Evolutionary conservation across 2,888 invertebrate species (phyloP).

Genomic region (Agrochola macilenta): DNA sequence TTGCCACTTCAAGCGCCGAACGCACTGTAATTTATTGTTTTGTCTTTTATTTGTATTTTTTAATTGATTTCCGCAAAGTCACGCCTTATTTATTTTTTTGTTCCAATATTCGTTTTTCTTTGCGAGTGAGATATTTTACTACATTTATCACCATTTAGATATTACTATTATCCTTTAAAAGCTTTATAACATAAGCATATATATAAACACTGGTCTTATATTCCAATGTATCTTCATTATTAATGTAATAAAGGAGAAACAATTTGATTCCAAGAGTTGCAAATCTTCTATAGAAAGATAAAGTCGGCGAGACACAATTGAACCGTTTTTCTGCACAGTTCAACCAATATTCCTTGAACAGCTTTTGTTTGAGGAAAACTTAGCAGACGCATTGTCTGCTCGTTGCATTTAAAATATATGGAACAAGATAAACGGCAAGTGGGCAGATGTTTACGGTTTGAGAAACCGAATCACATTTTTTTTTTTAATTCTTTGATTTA

Average conservation of each 20-base stretch:
- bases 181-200: not conserved
- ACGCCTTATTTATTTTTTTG: no score
- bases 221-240: not conserved
- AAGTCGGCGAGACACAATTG: slow-evolving; percentile 28
- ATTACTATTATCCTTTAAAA: not conserved
- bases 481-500: not conserved
- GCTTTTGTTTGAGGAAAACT: slow-evolving; percentile 48
- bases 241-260: not conserved
- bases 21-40: no score
- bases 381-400: slow-evolving; percentile 53
- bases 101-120: not conserved
- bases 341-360: slow-evolving; percentile 41
- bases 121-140: not conserved
- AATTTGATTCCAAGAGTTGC: slow-evolving; percentile 5
- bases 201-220: not conserved
- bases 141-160: not conserved
- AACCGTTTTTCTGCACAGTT: slow-evolving; percentile 41
- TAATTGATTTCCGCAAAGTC: no score
- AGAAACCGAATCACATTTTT: not conserved
- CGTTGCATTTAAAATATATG: slow-evolving; percentile 36
- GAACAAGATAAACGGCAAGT: slow-evolving; percentile 21
- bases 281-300: slow-evolving; percentile 12
- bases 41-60: no score
- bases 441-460: not conserved
- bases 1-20: no score